Base-by-base conservation (phyloP, 2,113 vertebrate genomes). In the Seriola quinqueradiata region DNA sequence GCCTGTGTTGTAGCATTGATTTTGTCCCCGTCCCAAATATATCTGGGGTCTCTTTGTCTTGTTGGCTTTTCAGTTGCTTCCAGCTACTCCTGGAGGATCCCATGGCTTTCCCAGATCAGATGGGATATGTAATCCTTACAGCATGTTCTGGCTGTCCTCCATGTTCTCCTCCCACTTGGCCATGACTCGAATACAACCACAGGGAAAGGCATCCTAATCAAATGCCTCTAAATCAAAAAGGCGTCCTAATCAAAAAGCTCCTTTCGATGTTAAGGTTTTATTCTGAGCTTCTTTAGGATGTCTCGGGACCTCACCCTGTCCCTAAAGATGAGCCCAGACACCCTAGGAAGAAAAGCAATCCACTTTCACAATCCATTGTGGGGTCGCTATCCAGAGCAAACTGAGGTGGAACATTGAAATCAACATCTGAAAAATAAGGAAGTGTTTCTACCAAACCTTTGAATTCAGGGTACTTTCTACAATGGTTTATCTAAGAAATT, bases 381-480 rank as follows among this genome's bases (percentile, higher is more conserved):
- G 52, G 11, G 48, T 66, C 46, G 21, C 4, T 66, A 38, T 79
- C n/a, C 40, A 63, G 58, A 34, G 11, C 42, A 48, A 44, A 42
- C 44, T 36, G 16, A 46, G 60, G 12, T 40, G 42, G 12, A 59
- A 57, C 21, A 44, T 36, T 17, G 55, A 66, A 32, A 48, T 1
- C 1, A 44, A 44, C 25, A 21, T 55, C 19, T 21, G 17, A 42
- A 73, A 60, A 25, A 67, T 12, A 58, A 59, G 44, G 5, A 60
- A 21, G 36, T 61, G 23, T 34, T n/a, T 60, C n/a, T 3, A 23
- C 32, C 59, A 23, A 73, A 73, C 23, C 60, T 60, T 72, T 50
- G 66, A 71, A 68, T 68, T 60, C 60, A 19, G 81, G 23, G 19
- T 54, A 60, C 67, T 77, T 77, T 77, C 44, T 59, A 65, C 71